Evolutionary conservation across 1,140 invertebrate genomes (phyloP).

Genomic region (Pomacea maculata): DNA sequence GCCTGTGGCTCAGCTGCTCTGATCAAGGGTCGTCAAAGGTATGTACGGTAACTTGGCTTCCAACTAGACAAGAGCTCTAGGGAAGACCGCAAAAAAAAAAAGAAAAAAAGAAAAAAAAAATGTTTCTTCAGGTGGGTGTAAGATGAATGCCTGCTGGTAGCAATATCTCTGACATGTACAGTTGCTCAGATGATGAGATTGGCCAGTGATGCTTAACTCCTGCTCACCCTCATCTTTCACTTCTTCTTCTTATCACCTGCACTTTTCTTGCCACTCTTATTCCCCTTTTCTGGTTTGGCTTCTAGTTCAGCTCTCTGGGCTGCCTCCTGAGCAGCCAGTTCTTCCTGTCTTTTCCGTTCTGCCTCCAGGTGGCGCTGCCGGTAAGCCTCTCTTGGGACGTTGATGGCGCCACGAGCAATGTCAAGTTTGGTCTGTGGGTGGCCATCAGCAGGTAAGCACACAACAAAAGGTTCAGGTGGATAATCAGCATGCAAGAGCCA

Average conservation of each 20-base stretch:
- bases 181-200: not conserved
- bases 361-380: constrained; percentile 62
- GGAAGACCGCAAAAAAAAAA: not conserved
- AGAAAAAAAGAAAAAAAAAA: not conserved
- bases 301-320: constrained; percentile 54
- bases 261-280: constrained; percentile 59
- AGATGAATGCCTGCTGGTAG: not conserved
- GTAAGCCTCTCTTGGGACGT: constrained; percentile 61
- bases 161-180: not conserved
- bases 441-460: not conserved
- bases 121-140: not conserved
- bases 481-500: not conserved
- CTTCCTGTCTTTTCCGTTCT: constrained; percentile 55
- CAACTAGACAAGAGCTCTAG: no score
- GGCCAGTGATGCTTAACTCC: not conserved
- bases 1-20: no score
- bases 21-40: no score
- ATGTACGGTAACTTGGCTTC: no score
- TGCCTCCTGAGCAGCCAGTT: constrained; percentile 58
- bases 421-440: constrained; percentile 57
- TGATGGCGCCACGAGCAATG: constrained; percentile 52
- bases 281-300: constrained; percentile 59
- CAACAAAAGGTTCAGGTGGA: not conserved
- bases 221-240: not conserved
- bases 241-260: constrained; percentile 55